These are phyloP conservation scores for Sphenodon punctatus DNA, from an alignment of 2,797 vertebrate species.

Conservation along the genomic window DNA sequence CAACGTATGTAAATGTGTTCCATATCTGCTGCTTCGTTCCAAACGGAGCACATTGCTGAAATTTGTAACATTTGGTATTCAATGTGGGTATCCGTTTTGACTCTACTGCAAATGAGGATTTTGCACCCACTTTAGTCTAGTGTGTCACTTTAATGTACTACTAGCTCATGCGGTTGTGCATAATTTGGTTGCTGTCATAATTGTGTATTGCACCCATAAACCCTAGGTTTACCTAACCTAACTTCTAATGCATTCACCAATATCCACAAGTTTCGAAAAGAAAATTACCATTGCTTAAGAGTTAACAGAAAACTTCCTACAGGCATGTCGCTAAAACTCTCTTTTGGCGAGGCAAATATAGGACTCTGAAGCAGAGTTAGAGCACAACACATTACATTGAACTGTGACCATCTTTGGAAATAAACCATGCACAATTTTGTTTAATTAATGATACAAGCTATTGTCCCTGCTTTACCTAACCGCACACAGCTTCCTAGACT, in stretches of 20 bases:
- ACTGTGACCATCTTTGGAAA: neutral
- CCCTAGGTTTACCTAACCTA: neutral
- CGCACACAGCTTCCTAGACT: slow-evolving; percentile 35
- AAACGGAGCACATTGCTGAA: no score
- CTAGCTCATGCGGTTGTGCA: no score
- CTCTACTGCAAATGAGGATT: no score
- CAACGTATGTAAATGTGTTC: no score
- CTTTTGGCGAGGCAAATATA: slow-evolving; percentile 16
- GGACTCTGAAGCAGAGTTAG: neutral
- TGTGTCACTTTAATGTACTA: no score
- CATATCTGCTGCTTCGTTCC: no score
- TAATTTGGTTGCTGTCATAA: no score
- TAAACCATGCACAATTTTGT: slow-evolving; percentile 14
- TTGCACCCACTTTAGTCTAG: no score
- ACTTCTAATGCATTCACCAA: neutral
- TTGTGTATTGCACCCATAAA: no score
- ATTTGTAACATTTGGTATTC: no score
- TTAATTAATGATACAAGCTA: slow-evolving; percentile 55
- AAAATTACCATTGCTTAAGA: slow-evolving; percentile 11
- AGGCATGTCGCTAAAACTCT: slow-evolving; percentile 21
- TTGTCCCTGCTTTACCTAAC: slow-evolving; percentile 23
- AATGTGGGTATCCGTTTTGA: no score
- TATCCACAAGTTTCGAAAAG: neutral
- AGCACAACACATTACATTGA: slow-evolving; percentile 37
- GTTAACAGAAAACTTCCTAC: neutral